These are phyloP conservation scores for Dicyrtomina minuta DNA, from an alignment of 2,888 invertebrate genomes.

Conservation along the genomic window DNA sequence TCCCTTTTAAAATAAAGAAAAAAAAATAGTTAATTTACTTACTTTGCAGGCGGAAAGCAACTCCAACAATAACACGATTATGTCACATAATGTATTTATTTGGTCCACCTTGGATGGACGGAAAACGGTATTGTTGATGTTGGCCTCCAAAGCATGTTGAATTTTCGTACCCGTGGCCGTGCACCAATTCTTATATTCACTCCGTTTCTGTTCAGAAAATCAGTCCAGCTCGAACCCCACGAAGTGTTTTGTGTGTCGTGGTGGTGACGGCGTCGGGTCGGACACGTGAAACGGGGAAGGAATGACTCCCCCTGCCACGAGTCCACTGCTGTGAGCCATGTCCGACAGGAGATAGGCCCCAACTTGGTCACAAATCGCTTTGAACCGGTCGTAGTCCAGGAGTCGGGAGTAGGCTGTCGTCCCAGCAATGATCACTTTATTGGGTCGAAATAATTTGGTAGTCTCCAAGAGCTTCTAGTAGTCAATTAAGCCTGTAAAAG, in stretches of 20 bases:
- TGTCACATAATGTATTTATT: conserved; percentile 83
- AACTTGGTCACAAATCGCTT: conserved; percentile 55
- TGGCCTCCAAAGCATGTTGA: conserved; percentile 82
- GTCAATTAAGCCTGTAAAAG: conserved; percentile 76
- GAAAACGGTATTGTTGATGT: conserved; percentile 87
- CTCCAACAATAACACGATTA: conserved; percentile 92
- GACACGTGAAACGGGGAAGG: conserved; percentile 62
- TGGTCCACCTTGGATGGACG: too few relatives aligned
- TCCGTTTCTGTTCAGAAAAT: conserved; percentile 51
- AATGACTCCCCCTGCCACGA: conserved; percentile 62
- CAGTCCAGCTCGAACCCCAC: conserved; percentile 57
- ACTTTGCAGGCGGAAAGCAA: conserved; percentile 94
- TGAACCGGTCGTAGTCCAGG: conserved; percentile 60
- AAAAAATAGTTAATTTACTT: too few relatives aligned
- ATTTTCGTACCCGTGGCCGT: conserved; percentile 76
- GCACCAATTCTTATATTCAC: conserved; percentile 42
- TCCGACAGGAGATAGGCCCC: conserved; percentile 63
- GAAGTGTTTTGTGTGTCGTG: conserved; percentile 65
- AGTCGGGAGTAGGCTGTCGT: conserved; percentile 59
- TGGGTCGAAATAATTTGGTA: conserved; percentile 85
- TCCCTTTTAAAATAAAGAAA: too few relatives aligned
- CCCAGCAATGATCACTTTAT: conserved; percentile 88
- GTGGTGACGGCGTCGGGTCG: conserved; percentile 65
- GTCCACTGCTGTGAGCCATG: conserved; percentile 66
- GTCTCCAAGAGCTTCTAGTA: conserved; percentile 81